Percentiles rank a stretch among this genome's conserved stretches.
These are phyloP conservation scores for Drosophila greeni DNA, from an alignment of 2,888 invertebrate genomes.

Conservation along the genomic window DNA sequence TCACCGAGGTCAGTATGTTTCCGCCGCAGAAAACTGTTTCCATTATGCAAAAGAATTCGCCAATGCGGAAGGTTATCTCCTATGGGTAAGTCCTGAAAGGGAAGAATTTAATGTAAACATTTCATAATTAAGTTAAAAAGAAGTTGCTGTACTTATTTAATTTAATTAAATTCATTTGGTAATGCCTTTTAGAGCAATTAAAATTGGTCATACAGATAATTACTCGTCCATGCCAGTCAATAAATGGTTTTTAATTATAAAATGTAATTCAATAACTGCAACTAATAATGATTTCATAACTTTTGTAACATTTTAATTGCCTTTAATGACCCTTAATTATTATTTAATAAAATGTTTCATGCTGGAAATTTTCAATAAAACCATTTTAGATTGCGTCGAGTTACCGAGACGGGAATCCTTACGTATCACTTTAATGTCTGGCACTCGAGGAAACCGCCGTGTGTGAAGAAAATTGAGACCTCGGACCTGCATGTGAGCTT, in stretches of 20 bases:
- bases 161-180: no score
- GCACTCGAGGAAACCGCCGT: conserved; percentile 82
- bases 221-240: neutral
- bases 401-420: conserved; percentile 82
- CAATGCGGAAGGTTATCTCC: conserved; percentile 81
- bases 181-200: neutral
- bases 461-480: conserved; percentile 79
- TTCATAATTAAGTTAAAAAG: neutral
- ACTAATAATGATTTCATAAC: neutral
- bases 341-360: neutral
- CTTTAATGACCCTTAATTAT: neutral
- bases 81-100: conserved; percentile 46
- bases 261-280: neutral
- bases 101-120: neutral
- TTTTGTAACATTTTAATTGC: neutral
- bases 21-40: conserved; percentile 81
- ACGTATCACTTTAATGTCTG: conserved; percentile 81
- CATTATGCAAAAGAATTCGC: conserved; percentile 82
- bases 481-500: conserved; percentile 75
- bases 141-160: no score
- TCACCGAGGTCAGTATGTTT: conserved; percentile 83
- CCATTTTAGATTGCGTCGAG: conserved; percentile 80
- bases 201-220: neutral
- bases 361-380: neutral
- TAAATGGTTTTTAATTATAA: neutral